Conservation (phyloP, 2,113 vertebrate species). For the Chiloscyllium plagiosum region DNA sequence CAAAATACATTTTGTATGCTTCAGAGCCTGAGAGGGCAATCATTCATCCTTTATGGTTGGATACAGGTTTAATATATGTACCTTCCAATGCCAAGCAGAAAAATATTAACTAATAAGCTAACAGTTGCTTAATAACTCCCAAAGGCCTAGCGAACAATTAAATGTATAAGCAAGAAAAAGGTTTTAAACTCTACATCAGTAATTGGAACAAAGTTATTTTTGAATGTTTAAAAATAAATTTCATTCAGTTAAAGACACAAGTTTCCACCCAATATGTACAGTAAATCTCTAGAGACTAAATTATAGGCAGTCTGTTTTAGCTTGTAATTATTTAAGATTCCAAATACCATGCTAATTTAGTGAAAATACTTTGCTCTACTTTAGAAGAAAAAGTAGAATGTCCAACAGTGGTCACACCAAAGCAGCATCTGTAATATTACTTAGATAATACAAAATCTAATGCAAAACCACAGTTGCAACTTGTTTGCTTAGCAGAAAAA, state of each 20-base stretch:
- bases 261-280: background rate
- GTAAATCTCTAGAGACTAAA: background rate
- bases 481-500: background rate
- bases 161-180: background rate
- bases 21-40: background rate
- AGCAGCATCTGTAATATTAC: background rate
- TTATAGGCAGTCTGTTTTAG: background rate
- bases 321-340: background rate
- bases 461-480: background rate
- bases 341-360: conserved; percentile 22
- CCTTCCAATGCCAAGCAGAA: background rate
- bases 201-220: background rate
- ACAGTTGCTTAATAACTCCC: background rate
- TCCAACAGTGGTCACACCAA: conserved; percentile 3
- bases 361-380: background rate
- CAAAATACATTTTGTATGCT: background rate
- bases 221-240: background rate
- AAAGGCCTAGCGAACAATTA: background rate
- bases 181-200: background rate
- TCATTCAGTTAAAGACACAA: background rate
- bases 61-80: background rate
- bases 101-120: background rate
- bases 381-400: background rate
- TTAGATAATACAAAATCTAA: background rate
- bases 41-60: too few relatives aligned